These are phyloP conservation scores for Pogonomyrmex californicus DNA, from an alignment of 1,140 invertebrate species.

Conservation along the genomic window DNA sequence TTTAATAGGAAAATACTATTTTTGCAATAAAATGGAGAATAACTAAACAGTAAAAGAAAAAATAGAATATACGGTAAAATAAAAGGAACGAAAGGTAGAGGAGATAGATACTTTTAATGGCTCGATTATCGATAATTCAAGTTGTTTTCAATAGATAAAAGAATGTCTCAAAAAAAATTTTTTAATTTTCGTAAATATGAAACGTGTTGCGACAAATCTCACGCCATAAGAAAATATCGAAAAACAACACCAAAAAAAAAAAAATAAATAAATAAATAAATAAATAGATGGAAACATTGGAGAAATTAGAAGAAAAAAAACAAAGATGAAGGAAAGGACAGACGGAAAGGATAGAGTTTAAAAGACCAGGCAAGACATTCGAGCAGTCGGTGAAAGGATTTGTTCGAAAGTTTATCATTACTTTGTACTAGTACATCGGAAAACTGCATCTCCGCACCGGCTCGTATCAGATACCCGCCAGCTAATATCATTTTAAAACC, in stretches of 20 bases:
- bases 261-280: too few relatives aligned
- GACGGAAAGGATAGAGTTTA: slow-evolving; percentile 5
- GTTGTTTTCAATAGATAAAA: background rate
- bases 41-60: background rate
- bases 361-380: slow-evolving; percentile 49
- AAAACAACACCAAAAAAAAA: background rate
- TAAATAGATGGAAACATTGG: background rate
- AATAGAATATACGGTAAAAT: background rate
- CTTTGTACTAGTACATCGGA: slow-evolving; percentile 77
- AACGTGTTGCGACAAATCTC: slow-evolving; percentile 31
- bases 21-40: background rate
- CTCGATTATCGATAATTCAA: slow-evolving; percentile 19
- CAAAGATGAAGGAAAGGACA: slow-evolving; percentile 16
- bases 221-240: background rate
- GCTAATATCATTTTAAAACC: slow-evolving; percentile 85
- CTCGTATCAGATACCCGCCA: slow-evolving; percentile 64
- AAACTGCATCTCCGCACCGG: slow-evolving; percentile 56
- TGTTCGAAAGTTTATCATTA: slow-evolving; percentile 83
- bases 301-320: background rate
- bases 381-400: slow-evolving; percentile 70
- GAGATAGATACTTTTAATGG: background rate
- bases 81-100: slow-evolving; percentile 12
- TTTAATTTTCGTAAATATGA: slow-evolving; percentile 10
- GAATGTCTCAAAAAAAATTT: background rate
- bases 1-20: background rate